Conservation (phyloP, 2,797 vertebrate genomes). For the Taeniopygia guttata region DNA sequence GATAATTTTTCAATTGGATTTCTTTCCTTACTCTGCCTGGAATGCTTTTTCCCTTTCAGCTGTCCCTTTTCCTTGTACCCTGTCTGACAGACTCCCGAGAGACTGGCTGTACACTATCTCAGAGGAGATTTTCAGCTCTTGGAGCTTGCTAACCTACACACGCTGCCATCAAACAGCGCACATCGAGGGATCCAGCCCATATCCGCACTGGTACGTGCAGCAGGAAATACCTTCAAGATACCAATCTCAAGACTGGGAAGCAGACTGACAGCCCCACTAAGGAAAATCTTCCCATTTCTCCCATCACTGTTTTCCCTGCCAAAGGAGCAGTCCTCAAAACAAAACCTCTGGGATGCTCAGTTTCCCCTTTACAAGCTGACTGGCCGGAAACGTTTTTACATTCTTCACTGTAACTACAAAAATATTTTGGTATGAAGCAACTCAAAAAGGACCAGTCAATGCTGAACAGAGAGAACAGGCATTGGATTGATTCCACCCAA, state of each 20-base stretch:
- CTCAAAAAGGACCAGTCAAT: neutral
- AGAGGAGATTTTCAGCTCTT: neutral
- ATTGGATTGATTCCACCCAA: neutral
- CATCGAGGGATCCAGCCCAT: accelerated
- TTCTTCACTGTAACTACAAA: neutral
- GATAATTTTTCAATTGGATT: neutral
- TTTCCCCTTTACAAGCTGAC: neutral
- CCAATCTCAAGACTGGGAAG: neutral
- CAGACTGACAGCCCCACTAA: neutral
- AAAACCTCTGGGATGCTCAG: neutral
- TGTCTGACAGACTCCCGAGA: neutral
- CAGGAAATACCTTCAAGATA: neutral
- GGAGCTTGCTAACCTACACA: neutral
- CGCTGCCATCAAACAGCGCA: neutral
- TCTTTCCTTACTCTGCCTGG: neutral
- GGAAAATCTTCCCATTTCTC: neutral
- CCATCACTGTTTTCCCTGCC: neutral
- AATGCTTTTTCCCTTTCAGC: neutral
- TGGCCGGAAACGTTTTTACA: neutral
- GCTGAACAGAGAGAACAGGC: neutral
- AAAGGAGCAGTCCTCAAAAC: neutral
- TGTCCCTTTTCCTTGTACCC: neutral
- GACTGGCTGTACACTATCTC: neutral
- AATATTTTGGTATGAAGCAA: neutral
- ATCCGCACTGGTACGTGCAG: accelerated